Percentiles rank a stretch among this genome's conserved stretches.
Evolutionary conservation across 1,140 invertebrate species (phyloP).

Genomic region (Pentalonia nigronervosa): DNA sequence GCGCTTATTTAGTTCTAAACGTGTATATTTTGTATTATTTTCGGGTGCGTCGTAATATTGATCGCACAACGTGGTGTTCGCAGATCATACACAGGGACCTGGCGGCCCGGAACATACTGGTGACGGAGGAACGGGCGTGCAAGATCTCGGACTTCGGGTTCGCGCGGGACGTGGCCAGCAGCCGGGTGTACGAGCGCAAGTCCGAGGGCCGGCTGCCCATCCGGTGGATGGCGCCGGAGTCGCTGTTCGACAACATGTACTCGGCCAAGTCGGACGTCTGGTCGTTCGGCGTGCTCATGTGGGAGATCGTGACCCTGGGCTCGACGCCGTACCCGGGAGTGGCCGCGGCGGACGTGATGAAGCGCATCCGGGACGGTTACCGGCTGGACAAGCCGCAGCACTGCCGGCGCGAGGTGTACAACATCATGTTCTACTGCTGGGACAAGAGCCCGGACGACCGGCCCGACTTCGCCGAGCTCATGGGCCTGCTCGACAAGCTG

Average conservation of each 20-base stretch:
- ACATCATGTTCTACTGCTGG: constrained; percentile 95
- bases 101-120: constrained; percentile 88
- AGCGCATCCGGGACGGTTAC: constrained; percentile 80
- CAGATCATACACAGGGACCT: constrained; percentile 92
- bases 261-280: constrained; percentile 91
- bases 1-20: too few relatives aligned
- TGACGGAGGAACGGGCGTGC: constrained; percentile 85
- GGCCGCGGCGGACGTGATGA: constrained; percentile 83
- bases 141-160: constrained; percentile 96
- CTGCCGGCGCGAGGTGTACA: constrained; percentile 86
- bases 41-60: too few relatives aligned
- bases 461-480: constrained; percentile 81
- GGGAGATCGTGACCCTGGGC: constrained; percentile 91
- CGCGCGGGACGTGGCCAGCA: constrained; percentile 81
- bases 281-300: constrained; percentile 91
- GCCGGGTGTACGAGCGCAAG: constrained; percentile 89
- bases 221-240: constrained; percentile 94
- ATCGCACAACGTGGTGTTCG: background rate
- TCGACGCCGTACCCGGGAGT: constrained; percentile 90
- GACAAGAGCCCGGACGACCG: constrained; percentile 79
- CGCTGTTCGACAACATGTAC: constrained; percentile 89
- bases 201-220: constrained; percentile 79
- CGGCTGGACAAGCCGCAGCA: constrained; percentile 88
- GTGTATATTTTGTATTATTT: too few relatives aligned
- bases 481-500: constrained; percentile 79